Evolutionary conservation across 1,140 invertebrate species (phyloP).

Genomic region (Orussus abietinus): DNA sequence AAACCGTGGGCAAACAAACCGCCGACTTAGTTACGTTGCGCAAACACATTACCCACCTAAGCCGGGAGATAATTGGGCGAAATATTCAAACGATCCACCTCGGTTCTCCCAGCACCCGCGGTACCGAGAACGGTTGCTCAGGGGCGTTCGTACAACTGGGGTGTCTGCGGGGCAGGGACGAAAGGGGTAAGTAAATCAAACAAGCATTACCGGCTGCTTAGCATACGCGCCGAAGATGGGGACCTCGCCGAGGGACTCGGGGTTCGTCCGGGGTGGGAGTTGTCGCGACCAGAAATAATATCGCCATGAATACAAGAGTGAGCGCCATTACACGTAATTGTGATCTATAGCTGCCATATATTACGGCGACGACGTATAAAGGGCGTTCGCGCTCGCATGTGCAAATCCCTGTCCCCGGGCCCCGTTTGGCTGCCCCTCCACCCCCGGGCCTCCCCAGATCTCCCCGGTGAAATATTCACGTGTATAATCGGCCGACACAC

Average conservation of each 20-base stretch:
- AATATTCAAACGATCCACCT: too few species aligned
- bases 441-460: slow-evolving; percentile 20
- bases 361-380: slow-evolving; percentile 43
- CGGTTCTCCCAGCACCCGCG: too few species aligned
- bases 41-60: too few species aligned
- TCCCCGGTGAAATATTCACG: slow-evolving; percentile 37
- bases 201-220: slow-evolving; percentile 42
- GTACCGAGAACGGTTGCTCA: too few species aligned
- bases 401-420: slow-evolving; percentile 36
- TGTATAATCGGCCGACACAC: slow-evolving; percentile 39
- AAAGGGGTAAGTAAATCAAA: slow-evolving; percentile 36
- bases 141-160: too few species aligned
- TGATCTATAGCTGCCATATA: slow-evolving; percentile 49
- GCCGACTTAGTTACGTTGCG: too few species aligned
- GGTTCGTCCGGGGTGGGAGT: slow-evolving; percentile 20
- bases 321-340: slow-evolving; percentile 48
- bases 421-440: slow-evolving; percentile 10
- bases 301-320: slow-evolving; percentile 46
- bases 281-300: slow-evolving; percentile 44
- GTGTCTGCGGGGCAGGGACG: background rate
- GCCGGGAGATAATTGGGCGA: too few species aligned
- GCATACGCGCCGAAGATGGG: slow-evolving; percentile 28
- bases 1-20: too few species aligned
- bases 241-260: slow-evolving; percentile 4
- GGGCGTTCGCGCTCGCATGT: slow-evolving; percentile 37